Evolutionary conservation across 2,797 vertebrate species (phyloP).

Genomic region (Centroberyx gerrardi): DNA sequence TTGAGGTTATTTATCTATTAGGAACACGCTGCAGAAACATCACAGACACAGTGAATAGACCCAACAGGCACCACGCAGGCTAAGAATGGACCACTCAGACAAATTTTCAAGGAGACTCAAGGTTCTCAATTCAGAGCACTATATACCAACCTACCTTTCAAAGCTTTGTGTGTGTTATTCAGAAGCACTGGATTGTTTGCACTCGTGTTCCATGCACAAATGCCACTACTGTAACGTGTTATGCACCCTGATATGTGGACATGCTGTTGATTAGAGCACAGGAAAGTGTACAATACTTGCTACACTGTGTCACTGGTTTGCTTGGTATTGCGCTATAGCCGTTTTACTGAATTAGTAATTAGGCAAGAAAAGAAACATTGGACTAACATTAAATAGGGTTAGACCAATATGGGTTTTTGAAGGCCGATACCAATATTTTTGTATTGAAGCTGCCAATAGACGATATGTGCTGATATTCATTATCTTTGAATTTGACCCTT

Average conservation of each 20-base stretch:
- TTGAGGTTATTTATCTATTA: background rate
- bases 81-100: conserved; percentile 3
- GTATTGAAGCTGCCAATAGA: conserved; percentile 2
- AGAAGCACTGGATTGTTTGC: conserved; percentile 19
- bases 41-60: conserved; percentile 5
- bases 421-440: background rate
- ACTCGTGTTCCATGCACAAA: conserved; percentile 17
- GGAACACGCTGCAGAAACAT: conserved; percentile 17
- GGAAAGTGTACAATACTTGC: background rate
- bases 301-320: conserved; percentile 20
- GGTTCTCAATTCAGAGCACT: conserved; percentile 12
- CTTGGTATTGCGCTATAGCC: conserved; percentile 3
- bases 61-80: background rate
- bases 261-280: conserved; percentile 17
- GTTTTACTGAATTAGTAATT: background rate
- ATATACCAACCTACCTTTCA: background rate
- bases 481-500: background rate
- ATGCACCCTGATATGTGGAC: conserved; percentile 22
- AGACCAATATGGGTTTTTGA: background rate
- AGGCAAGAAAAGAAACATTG: conserved; percentile 2
- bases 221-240: conserved; percentile 19
- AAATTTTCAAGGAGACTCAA: background rate
- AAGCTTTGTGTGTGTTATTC: background rate
- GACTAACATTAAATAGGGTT: background rate
- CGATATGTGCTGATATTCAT: background rate